These are phyloP conservation scores for Uropsilus gracilis DNA, from an alignment of 2,113 vertebrate species.

Conservation along the genomic window DNA sequence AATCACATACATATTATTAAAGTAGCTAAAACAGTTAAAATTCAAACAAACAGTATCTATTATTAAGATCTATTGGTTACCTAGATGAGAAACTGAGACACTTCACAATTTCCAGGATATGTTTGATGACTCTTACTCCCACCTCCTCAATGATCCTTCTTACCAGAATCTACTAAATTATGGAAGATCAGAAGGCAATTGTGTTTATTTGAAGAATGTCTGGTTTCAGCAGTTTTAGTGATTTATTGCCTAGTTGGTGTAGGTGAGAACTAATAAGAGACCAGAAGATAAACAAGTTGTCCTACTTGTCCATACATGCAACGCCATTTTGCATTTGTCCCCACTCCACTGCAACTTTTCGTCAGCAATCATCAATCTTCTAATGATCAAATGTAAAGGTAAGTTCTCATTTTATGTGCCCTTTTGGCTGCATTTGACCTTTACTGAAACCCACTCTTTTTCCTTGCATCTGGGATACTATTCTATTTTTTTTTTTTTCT, in stretches of 20 bases:
- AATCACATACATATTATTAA: background rate
- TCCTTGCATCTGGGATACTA: background rate
- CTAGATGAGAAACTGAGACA: background rate
- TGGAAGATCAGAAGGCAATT: background rate
- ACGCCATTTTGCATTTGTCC: background rate
- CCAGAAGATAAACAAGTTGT: background rate
- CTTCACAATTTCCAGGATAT: background rate
- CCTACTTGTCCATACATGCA: background rate
- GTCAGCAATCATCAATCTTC: background rate
- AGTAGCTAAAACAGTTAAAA: constrained; percentile 9
- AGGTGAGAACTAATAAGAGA: background rate
- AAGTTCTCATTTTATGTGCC: background rate
- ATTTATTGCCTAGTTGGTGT: background rate
- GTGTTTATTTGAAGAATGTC: background rate
- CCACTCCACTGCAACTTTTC: background rate
- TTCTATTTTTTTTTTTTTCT: constrained; percentile 8
- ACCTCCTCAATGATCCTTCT: background rate
- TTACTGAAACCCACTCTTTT: background rate
- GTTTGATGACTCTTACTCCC: background rate
- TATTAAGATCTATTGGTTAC: background rate
- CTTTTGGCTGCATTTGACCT: background rate
- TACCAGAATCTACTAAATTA: background rate
- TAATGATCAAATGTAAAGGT: background rate
- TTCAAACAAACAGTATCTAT: constrained; percentile 10
- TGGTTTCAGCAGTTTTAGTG: background rate